A percentile compares a stretch with the other conserved stretches of the same genome.
Evolutionary conservation across 2,113 vertebrate species (phyloP).

Genomic region (Elanoides forficatus): DNA sequence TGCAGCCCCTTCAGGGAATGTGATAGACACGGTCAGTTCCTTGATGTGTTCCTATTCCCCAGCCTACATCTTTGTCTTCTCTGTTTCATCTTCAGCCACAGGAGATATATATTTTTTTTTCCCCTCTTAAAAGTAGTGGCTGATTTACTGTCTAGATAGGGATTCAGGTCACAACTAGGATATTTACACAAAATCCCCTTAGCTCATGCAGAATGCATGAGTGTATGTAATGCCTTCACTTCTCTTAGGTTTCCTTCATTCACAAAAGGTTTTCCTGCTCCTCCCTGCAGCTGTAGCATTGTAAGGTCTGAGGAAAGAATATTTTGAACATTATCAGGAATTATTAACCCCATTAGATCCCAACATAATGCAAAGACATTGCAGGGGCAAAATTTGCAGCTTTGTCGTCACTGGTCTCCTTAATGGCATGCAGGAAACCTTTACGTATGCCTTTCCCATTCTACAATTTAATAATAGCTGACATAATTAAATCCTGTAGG

Average conservation of each 20-base stretch:
- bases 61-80: background rate
- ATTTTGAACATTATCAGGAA: background rate
- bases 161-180: background rate
- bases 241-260: background rate
- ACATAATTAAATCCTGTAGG: background rate
- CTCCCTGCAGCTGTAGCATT: background rate
- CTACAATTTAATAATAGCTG: background rate
- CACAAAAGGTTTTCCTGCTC: background rate
- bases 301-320: background rate
- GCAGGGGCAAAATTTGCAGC: background rate
- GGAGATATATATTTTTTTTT: background rate
- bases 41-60: background rate
- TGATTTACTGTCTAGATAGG: background rate
- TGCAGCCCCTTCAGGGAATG: background rate
- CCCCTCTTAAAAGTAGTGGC: background rate
- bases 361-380: background rate
- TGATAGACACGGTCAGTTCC: background rate
- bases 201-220: background rate
- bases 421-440: background rate
- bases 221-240: background rate
- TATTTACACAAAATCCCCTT: background rate
- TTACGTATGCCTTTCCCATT: background rate
- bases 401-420: background rate
- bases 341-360: background rate
- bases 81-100: background rate